Base-by-base conservation (phyloP, 2,888 invertebrate genomes). In the Drosophila stalkeri region DNA sequence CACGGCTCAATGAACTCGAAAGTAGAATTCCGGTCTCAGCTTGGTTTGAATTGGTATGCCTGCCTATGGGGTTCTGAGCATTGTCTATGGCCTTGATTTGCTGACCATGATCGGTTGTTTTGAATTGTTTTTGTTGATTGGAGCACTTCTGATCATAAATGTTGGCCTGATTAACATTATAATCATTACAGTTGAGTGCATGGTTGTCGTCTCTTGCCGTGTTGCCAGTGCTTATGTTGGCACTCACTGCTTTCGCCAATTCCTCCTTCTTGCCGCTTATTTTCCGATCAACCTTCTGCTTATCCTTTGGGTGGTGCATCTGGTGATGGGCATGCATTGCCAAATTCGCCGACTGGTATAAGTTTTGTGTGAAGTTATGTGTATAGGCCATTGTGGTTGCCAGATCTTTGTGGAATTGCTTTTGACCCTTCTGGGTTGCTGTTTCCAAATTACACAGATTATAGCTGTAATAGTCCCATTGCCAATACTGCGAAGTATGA, bases 401-500 rank as follows among this genome's bases (percentile, higher is more conserved):
- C 23, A 93, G 81, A 46, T 93, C 93, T 59, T 94, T 93, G 67
- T 94, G 94, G 65, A 95, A 92, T 77, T 92, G 92, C 51, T 95
- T 95, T 11, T 95, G 95, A 0, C 94, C 94, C 77, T 95, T 95
- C 72, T 95, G 95, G 89, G 94, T 93, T 3, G 92, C 86, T 0
- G 93, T 83, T 69, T 95, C 95, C 59, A 95, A 91, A 75, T 94
- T 94, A 2, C 95, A 94, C 1, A 95, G 91, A 82, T 95, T 95
- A 80, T 95, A 95, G 1, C 94, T 93, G 74, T 95, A 94, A 59
- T 93, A 93, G 80, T 96, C 95, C 90, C 95, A 94, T 89, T 95
- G 95, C 94, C 95, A 95, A 82, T 95, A 96, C 86, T 95, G 95
- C 0, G 95, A 94, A 54, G 95, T 90, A 86, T 95, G 95, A 86